Evolutionary conservation across 2,888 invertebrate genomes (phyloP), one percentile per base, ranked within the genome.

Genomic region (Petrophora chlorosata): DNA sequence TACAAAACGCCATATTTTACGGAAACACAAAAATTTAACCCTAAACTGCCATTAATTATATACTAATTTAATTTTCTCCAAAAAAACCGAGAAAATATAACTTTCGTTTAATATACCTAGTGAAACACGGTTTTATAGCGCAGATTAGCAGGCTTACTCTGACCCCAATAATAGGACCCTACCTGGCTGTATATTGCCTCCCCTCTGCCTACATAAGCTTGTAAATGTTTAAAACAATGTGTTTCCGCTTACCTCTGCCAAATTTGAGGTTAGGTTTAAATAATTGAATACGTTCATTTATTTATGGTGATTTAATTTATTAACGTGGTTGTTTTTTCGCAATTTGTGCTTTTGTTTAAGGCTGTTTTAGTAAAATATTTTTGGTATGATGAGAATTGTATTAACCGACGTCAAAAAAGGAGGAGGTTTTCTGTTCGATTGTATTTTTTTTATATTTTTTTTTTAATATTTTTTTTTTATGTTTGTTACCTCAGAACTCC

Each of bases 1-100:
- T 34, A 49, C 28, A 39, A 8, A 38, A 9, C 13, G 9, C 38
- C 26, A 43, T 43, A 49, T 28, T 44, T 44, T 40, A 36, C 33
- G 10, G 28, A 46, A 32, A 33, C 33, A 45, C 46, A 54, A 39
- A 29, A 23, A 41, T 48, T 42, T 43, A 49, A 43, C 49, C 43
- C 38, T 39, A 49, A 49, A 43, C 25, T 43, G 43, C 39, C 56
- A 57, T 60, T 57, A 60, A 57, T 60, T 57, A 53, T 55, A 47
- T 47, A 50, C 50, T 59, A 60, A 60, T 60, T 53, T 55, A 60
- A 60, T 60, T 60, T 49, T 13, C 38, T n/a, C 33, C 38, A 44
- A 55, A 57, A 60, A 44, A 34, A n/a, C n/a, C n/a, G 35, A 34
- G 38, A 43, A 45, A 48, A 41, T 29, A 39, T 30, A 32, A 40